Evolutionary conservation across 2,113 vertebrate species (phyloP).

Genomic region (Corapipo altera): DNA sequence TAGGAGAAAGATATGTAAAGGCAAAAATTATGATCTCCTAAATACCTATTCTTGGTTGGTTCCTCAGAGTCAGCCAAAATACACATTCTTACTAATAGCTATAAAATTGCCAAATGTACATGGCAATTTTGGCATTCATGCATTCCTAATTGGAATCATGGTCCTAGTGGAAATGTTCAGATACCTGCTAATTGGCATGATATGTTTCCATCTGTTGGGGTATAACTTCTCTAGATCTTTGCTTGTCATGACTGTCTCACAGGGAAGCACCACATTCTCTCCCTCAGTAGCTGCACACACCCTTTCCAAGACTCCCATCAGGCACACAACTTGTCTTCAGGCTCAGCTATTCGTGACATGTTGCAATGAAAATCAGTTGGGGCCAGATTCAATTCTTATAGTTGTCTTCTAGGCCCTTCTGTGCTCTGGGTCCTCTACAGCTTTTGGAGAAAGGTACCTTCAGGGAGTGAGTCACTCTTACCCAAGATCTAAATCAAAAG

Average conservation of each 20-base stretch:
- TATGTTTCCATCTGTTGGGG: not conserved
- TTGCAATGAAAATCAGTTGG: not conserved
- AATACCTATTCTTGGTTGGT: not conserved
- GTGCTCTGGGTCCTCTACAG: not conserved
- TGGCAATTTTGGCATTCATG: not conserved
- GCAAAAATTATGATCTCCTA: not conserved
- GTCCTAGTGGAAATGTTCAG: not conserved
- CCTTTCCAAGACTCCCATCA: not conserved
- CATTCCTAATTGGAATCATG: not conserved
- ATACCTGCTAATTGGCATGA: not conserved
- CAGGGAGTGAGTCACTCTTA: slow-evolving; percentile 7
- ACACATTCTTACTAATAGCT: not conserved
- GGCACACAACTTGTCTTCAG: not conserved
- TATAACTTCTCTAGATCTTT: not conserved
- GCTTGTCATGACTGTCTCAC: not conserved
- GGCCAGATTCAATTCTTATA: not conserved
- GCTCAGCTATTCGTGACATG: not conserved
- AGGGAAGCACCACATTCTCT: not conserved
- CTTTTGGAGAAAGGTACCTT: slow-evolving; percentile 8
- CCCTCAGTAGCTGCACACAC: accelerated
- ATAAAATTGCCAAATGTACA: not conserved
- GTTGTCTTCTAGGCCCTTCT: not conserved
- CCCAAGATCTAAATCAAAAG: slow-evolving; percentile 11
- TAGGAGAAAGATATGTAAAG: not conserved
- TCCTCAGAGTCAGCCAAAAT: not conserved